phyloP scores from a whole-genome alignment of 2,888 invertebrate species.

The Lasius fuliginosus region DNA sequence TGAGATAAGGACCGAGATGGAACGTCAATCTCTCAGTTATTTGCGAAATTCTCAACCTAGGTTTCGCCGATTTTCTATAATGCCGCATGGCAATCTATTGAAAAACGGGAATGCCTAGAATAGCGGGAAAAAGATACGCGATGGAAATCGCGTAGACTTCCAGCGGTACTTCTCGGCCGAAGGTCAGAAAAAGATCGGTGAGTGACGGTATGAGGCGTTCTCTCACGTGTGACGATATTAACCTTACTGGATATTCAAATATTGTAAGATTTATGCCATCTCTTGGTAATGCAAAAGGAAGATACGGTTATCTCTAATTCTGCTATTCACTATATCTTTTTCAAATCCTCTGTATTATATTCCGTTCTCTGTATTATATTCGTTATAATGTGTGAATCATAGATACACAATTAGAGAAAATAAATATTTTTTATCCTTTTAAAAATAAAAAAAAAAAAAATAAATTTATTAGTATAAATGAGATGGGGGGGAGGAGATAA shows the following conservation, averaged over 20 bases:
- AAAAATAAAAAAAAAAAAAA: neutral
- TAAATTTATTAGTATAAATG: neutral
- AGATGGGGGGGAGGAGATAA: neutral
- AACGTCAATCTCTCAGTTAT: slow-evolving; percentile 17
- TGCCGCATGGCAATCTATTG: neutral
- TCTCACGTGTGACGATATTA: slow-evolving; percentile 21
- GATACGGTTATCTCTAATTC: neutral
- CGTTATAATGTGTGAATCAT: neutral
- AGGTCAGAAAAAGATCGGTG: slow-evolving; percentile 6
- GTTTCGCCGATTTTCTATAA: neutral
- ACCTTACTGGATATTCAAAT: neutral
- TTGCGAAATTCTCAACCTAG: neutral
- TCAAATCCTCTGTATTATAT: neutral
- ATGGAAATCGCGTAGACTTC: slow-evolving; percentile 1
- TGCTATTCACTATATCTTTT: slow-evolving; percentile 6
- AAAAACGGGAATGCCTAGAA: slow-evolving; percentile 34
- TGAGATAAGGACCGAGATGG: neutral
- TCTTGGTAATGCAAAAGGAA: slow-evolving; percentile 2
- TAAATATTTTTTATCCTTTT: neutral
- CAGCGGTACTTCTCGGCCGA: neutral
- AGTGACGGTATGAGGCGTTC: neutral
- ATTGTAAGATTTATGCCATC: neutral
- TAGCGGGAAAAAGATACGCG: slow-evolving; percentile 30
- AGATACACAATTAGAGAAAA: neutral
- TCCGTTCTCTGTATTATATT: neutral